These are phyloP conservation scores for Thera britannica DNA, from an alignment of 2,888 invertebrate species.

Conservation along the genomic window DNA sequence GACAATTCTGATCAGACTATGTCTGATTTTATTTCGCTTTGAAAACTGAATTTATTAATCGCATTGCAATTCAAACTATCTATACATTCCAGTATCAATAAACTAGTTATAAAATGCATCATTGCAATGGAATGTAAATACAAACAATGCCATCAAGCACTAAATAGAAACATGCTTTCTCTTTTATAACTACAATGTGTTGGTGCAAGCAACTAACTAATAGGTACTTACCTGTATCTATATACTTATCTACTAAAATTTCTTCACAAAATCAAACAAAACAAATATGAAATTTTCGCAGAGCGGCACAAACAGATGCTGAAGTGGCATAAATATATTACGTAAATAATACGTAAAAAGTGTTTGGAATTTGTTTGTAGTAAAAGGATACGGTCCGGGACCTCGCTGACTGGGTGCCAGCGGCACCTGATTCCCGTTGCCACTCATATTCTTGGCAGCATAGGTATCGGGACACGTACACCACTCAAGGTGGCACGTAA, in stretches of 20 bases:
- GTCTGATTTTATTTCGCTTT: background rate
- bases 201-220: background rate
- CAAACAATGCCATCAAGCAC: background rate
- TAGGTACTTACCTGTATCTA: too few species aligned
- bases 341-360: constrained; percentile 74
- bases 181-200: background rate
- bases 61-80: background rate
- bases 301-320: constrained; percentile 71
- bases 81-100: too few species aligned
- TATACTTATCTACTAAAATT: background rate
- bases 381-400: constrained; percentile 86
- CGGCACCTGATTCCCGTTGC: constrained; percentile 87
- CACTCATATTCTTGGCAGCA: constrained; percentile 86
- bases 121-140: background rate
- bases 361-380: constrained; percentile 53
- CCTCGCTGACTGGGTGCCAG: constrained; percentile 85
- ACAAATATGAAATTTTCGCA: constrained; percentile 56
- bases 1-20: too few species aligned
- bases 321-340: constrained; percentile 74
- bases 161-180: background rate
- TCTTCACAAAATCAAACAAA: constrained; percentile 17
- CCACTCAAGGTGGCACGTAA: constrained; percentile 86
- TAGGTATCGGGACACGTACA: constrained; percentile 85
- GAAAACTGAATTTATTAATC: background rate
- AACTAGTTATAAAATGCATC: background rate